Evolutionary conservation across 1,140 invertebrate species (phyloP), one percentile per base, ranked within the genome.

Genomic region (Drosophila pallidifrons): DNA sequence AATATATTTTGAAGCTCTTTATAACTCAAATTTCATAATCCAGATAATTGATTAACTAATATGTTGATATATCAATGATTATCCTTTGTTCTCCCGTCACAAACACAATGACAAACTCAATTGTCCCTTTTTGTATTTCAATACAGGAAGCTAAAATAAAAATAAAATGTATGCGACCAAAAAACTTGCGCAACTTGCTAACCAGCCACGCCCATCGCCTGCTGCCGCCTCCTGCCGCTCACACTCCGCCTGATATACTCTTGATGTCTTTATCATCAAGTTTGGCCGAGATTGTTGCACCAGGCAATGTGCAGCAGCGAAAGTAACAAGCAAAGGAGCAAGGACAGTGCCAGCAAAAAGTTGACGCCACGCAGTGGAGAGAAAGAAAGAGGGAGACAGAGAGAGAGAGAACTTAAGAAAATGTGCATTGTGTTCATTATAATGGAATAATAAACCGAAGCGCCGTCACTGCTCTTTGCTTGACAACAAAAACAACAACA

Each of bases 391-490:
- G 43, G 32, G 5, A 16, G 43, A 25, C 8, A 59, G 38, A 35
- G 15, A 15, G 8, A 30, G 4, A 15, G 11, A 5, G 16, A 51
- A 30, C 15, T 59, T 70, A 47, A 71, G 63, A 82, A 82, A 82
- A 76, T 77, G 70, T 82, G 83, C 83, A 81, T 88, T 88, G 83
- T 88, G 81, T 89, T 89, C 75, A 89, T 89, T 85, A 89, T 89
- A 88, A 88, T 89, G 69, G 85, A 88, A 83, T 88, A 88, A 85
- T 85, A 85, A 81, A 89, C 85, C 75, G 81, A 69, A 89, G 69
- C 71, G 75, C 38, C 77, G 35, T 15, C 30, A 16, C 20, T 43
- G 47, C 35, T 30, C 25, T 46, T 64, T n/a, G 32, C 8, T 63
- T 79, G 10, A 2, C 10, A 11, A 41, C 46, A 47, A 47, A 8